Evolutionary conservation across 2,113 vertebrate species (phyloP).

Genomic region (Psammodynastes pulverulentus): DNA sequence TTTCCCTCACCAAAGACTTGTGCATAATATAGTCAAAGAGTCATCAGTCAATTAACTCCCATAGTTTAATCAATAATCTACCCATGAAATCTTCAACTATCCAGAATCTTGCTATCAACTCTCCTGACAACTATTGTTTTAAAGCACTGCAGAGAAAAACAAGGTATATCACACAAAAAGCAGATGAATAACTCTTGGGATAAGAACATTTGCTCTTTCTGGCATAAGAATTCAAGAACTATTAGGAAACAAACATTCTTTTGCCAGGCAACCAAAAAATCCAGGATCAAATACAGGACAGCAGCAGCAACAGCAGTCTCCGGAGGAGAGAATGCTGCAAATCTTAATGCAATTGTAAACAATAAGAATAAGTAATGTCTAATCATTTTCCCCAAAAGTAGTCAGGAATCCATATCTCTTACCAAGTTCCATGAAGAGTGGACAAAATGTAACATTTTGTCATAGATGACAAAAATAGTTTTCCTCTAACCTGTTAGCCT

Average conservation of each 20-base stretch:
- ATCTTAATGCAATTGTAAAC: background rate
- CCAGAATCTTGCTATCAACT: background rate
- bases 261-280: background rate
- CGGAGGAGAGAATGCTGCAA: background rate
- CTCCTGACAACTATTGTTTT: background rate
- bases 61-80: background rate
- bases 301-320: background rate
- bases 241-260: background rate
- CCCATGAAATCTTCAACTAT: background rate
- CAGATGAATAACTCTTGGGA: background rate
- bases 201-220: background rate
- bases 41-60: background rate
- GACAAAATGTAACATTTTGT: background rate
- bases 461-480: background rate
- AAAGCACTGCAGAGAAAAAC: background rate
- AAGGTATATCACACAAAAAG: background rate
- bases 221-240: background rate
- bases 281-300: background rate
- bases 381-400: background rate
- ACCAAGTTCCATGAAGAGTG: background rate
- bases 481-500: background rate
- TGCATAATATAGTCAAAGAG: background rate
- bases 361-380: background rate
- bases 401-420: background rate
- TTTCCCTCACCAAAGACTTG: background rate